Conservation (phyloP, 1,140 invertebrate species). For the Phymastichus coffea region DNA sequence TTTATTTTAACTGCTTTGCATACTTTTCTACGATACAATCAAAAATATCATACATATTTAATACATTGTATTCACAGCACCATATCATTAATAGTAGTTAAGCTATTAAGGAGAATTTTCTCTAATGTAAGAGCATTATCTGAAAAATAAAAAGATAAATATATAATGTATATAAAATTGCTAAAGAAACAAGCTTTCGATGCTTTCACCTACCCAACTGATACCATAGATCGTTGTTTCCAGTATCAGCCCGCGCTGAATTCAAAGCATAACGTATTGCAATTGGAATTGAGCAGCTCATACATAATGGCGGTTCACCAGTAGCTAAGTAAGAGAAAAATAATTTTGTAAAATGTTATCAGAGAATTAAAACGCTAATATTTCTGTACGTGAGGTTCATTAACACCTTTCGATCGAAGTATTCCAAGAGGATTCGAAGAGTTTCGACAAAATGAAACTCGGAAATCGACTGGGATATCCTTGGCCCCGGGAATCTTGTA, state of each 20-base stretch:
- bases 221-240: slow-evolving; percentile 45
- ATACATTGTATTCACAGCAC: slow-evolving; percentile 12
- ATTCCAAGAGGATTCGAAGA: slow-evolving; percentile 69
- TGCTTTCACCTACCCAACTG: slow-evolving; percentile 33
- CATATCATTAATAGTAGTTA: slow-evolving; percentile 41
- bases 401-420: slow-evolving; percentile 74
- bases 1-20: no score
- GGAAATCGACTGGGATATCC: slow-evolving; percentile 84
- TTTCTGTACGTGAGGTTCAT: neutral
- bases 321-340: slow-evolving; percentile 58
- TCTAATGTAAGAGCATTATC: slow-evolving; percentile 47
- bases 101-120: slow-evolving; percentile 41
- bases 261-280: slow-evolving; percentile 73
- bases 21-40: neutral
- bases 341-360: no score
- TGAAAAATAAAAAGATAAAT: slow-evolving; percentile 31
- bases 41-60: no score
- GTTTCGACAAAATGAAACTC: slow-evolving; percentile 72
- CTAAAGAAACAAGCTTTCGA: neutral
- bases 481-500: slow-evolving; percentile 81
- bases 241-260: slow-evolving; percentile 64
- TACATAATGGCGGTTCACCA: slow-evolving; percentile 76
- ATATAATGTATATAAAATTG: neutral
- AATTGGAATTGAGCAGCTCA: slow-evolving; percentile 65
- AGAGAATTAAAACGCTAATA: no score